These are phyloP conservation scores for Antechinus flavipes DNA, from an alignment of 2,113 vertebrate genomes.

Conservation along the genomic window DNA sequence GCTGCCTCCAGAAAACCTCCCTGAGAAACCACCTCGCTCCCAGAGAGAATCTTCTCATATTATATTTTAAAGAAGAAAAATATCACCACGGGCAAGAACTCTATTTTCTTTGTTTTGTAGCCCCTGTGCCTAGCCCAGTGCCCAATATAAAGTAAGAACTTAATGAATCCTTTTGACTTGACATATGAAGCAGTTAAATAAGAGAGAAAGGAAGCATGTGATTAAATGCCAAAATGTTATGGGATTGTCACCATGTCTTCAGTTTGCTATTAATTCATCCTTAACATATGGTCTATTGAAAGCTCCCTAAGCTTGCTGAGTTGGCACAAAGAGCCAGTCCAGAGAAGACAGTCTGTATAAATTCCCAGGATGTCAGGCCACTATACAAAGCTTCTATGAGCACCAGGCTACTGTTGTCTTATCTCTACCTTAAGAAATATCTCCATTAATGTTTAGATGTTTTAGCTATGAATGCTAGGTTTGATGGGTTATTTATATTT, in stretches of 20 bases:
- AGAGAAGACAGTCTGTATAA: neutral
- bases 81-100: neutral
- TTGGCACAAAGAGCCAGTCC: neutral
- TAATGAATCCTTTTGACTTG: neutral
- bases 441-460: neutral
- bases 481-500: constrained; percentile 13
- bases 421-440: neutral
- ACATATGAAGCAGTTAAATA: neutral
- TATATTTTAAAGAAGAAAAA: too few relatives aligned
- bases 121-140: neutral
- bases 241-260: neutral
- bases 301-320: neutral
- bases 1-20: too few relatives aligned
- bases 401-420: neutral
- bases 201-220: neutral
- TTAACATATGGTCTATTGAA: constrained; percentile 3
- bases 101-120: neutral
- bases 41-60: too few relatives aligned
- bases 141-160: neutral
- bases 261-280: neutral
- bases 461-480: neutral
- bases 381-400: neutral
- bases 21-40: too few relatives aligned
- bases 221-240: neutral
- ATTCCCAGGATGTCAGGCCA: neutral